These are phyloP conservation scores for Isotomurus palustris DNA, from an alignment of 2,888 invertebrate genomes.

Conservation along the genomic window DNA sequence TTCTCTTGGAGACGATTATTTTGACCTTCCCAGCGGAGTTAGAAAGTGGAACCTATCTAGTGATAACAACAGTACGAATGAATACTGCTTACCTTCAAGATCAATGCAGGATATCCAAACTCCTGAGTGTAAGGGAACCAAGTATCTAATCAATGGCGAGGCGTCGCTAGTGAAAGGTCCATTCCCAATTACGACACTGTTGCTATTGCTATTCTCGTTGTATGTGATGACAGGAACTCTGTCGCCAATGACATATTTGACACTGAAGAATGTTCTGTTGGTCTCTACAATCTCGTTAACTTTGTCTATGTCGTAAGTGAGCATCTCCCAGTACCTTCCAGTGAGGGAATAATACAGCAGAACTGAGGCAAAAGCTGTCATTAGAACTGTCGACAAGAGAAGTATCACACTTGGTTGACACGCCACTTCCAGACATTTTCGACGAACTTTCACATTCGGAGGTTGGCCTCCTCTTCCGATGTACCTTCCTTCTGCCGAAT, in stretches of 20 bases:
- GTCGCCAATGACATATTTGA: conserved; percentile 72
- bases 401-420: conserved; percentile 59
- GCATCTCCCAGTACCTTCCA: conserved; percentile 87
- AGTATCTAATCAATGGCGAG: conserved; percentile 59
- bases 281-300: conserved; percentile 55
- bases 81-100: conserved; percentile 64
- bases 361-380: conserved; percentile 71
- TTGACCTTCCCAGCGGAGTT: too few relatives aligned
- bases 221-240: conserved; percentile 61
- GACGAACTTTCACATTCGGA: conserved; percentile 52
- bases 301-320: conserved; percentile 67
- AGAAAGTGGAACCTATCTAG: too few relatives aligned
- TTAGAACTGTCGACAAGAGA: conserved; percentile 56
- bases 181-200: too few relatives aligned
- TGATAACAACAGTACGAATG: too few relatives aligned
- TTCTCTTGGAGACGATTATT: too few relatives aligned
- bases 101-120: conserved; percentile 85
- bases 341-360: conserved; percentile 80
- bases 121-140: conserved; percentile 84
- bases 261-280: conserved; percentile 45
- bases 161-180: conserved; percentile 33
- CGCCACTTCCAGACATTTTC: conserved; percentile 62
- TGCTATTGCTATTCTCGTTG: conserved; percentile 18
- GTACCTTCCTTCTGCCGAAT: background rate
- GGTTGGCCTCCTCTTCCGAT: conserved; percentile 4